Evolutionary conservation across 2,113 vertebrate genomes (phyloP).

Genomic region (Apeltes quadracus): DNA sequence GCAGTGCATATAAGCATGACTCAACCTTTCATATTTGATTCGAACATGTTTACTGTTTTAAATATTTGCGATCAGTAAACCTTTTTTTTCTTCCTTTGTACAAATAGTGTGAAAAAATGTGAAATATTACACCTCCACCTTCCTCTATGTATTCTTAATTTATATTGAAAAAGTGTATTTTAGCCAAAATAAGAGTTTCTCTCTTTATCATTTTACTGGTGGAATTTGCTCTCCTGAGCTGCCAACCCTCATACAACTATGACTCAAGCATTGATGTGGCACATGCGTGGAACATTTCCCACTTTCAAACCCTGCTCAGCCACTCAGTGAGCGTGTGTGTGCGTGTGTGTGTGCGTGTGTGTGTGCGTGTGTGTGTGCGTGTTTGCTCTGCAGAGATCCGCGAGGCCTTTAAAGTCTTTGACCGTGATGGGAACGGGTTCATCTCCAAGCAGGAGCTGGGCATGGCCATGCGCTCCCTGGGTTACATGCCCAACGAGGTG

Average conservation of each 20-base stretch:
- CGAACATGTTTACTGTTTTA: no score
- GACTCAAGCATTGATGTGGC: constrained; percentile 60
- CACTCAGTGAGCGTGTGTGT: constrained; percentile 13
- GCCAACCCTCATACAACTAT: constrained; percentile 51
- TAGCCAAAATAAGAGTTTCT: not conserved
- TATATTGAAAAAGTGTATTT: constrained; percentile 27
- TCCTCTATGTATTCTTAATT: no score
- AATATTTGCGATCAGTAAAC: not conserved
- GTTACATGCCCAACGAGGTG: constrained; percentile 97
- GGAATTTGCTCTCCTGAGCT: constrained; percentile 47
- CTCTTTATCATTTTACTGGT: constrained; percentile 27
- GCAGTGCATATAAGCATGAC: not conserved
- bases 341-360: constrained; percentile 8
- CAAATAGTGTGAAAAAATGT: no score
- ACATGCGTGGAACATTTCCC: constrained; percentile 48
- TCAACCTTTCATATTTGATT: not conserved
- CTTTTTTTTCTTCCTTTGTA: constrained; percentile 6
- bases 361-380: constrained; percentile 25
- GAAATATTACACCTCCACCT: not conserved
- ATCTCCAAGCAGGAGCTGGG: constrained; percentile 98
- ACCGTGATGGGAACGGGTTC: constrained; percentile 94
- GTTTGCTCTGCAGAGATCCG: constrained; percentile 85
- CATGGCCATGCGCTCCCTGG: constrained; percentile 93
- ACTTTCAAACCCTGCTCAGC: constrained; percentile 40
- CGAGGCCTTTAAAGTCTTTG: constrained; percentile 95